Evolutionary conservation across 2,113 vertebrate genomes (phyloP).

Genomic region (Chaetodon trifascialis): DNA sequence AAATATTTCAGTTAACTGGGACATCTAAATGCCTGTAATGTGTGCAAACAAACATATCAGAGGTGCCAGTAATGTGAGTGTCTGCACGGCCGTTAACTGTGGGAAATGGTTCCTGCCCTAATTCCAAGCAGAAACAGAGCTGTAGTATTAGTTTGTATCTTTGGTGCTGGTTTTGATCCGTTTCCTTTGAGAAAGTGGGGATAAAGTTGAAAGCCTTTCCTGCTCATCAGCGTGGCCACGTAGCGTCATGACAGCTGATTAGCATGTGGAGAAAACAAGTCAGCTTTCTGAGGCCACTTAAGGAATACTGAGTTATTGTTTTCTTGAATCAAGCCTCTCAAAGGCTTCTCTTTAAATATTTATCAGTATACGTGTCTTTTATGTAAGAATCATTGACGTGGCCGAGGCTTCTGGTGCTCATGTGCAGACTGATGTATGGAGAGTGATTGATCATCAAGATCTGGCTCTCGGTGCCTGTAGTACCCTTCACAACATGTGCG

Average conservation of each 20-base stretch:
- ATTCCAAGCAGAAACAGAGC: slow-evolving; percentile 12
- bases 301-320: slow-evolving; percentile 65
- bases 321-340: slow-evolving; percentile 47
- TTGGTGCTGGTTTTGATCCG: slow-evolving; percentile 29
- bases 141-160: slow-evolving; percentile 5
- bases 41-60: slow-evolving; percentile 48
- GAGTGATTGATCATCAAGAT: slow-evolving; percentile 65
- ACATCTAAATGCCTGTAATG: slow-evolving; percentile 40
- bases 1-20: slow-evolving; percentile 28
- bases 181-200: slow-evolving; percentile 27
- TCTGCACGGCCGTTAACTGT: slow-evolving; percentile 23
- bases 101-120: slow-evolving; percentile 49
- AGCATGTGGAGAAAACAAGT: slow-evolving; percentile 70
- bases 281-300: slow-evolving; percentile 48
- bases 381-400: slow-evolving; percentile 53
- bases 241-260: slow-evolving; percentile 68
- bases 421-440: slow-evolving; percentile 37
- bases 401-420: slow-evolving; percentile 38
- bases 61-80: slow-evolving; percentile 31
- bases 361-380: slow-evolving; percentile 67
- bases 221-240: slow-evolving; percentile 48
- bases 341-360: slow-evolving; percentile 73
- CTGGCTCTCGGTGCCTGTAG: slow-evolving; percentile 43
- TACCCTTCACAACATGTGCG: slow-evolving; percentile 34
- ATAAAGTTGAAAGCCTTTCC: slow-evolving; percentile 42